Percentiles rank a stretch among this genome's conserved stretches.
phyloP scores from a whole-genome alignment of 2,888 invertebrate species.

The Tenthredo notha region DNA sequence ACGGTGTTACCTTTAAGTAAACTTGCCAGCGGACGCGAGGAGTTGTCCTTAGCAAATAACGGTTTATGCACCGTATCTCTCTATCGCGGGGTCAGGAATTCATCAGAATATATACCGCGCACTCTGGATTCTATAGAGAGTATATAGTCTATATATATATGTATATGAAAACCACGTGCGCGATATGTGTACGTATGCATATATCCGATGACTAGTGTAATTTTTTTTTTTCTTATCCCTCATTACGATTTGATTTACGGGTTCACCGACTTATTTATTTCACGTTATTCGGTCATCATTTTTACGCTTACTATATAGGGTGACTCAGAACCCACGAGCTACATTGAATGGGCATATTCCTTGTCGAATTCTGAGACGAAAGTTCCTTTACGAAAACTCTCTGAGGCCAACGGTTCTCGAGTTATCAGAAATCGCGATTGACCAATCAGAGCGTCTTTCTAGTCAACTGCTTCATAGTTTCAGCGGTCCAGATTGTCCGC shows the following conservation, averaged over 20 bases:
- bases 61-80: conserved; percentile 41
- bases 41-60: conserved; percentile 44
- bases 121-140: background rate
- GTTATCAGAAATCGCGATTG: no score
- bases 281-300: background rate
- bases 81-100: conserved; percentile 33
- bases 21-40: background rate
- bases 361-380: no score
- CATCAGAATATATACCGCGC: conserved; percentile 2
- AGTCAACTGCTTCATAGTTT: no score
- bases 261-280: background rate
- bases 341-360: no score
- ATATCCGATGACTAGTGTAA: background rate
- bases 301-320: no score
- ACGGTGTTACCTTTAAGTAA: background rate
- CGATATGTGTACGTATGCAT: background rate
- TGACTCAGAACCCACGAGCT: no score
- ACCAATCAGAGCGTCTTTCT: no score
- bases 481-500: no score
- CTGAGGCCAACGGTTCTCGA: no score
- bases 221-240: background rate
- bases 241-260: background rate
- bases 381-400: no score
- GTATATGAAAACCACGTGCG: conserved; percentile 17
- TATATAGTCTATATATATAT: no score